phyloP scores from a whole-genome alignment of 1,140 invertebrate species.

The Phortica variegata region DNA sequence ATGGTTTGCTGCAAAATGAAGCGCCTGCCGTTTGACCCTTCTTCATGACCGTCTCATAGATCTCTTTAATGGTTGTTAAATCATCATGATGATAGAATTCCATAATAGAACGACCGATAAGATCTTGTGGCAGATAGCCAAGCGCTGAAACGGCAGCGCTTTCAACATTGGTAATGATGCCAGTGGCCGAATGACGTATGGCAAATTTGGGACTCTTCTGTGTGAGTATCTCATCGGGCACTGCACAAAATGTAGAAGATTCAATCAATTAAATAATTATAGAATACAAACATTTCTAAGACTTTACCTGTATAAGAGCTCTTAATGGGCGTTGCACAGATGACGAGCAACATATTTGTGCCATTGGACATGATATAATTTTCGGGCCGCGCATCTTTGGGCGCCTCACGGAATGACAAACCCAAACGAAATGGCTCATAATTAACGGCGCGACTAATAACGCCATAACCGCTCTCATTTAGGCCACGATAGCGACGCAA shows the following conservation, averaged over 20 bases:
- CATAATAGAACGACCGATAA: constrained; percentile 78
- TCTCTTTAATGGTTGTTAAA: constrained; percentile 73
- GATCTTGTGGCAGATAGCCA: constrained; percentile 86
- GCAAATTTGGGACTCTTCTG: constrained; percentile 67
- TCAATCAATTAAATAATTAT: background rate
- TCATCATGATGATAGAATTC: constrained; percentile 89
- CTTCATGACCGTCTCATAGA: constrained; percentile 77
- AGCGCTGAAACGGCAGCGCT: constrained; percentile 76
- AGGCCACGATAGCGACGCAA: constrained; percentile 59
- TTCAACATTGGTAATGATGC: constrained; percentile 75
- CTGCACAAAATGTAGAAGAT: constrained; percentile 48
- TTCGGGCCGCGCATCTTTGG: constrained; percentile 55
- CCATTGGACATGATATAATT: constrained; percentile 39
- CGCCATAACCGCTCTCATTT: constrained; percentile 62
- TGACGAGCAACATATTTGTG: constrained; percentile 66
- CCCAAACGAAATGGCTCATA: constrained; percentile 76
- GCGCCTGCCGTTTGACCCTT: constrained; percentile 62
- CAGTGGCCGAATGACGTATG: constrained; percentile 74
- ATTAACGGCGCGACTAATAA: constrained; percentile 63
- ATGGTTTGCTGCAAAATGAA: constrained; percentile 74
- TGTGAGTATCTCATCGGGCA: constrained; percentile 63
- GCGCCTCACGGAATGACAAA: constrained; percentile 67
- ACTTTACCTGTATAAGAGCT: constrained; percentile 75
- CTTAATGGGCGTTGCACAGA: constrained; percentile 70
- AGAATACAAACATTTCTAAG: background rate